These are phyloP conservation scores for Nemurella pictetii DNA, from an alignment of 2,888 invertebrate genomes.

Conservation along the genomic window DNA sequence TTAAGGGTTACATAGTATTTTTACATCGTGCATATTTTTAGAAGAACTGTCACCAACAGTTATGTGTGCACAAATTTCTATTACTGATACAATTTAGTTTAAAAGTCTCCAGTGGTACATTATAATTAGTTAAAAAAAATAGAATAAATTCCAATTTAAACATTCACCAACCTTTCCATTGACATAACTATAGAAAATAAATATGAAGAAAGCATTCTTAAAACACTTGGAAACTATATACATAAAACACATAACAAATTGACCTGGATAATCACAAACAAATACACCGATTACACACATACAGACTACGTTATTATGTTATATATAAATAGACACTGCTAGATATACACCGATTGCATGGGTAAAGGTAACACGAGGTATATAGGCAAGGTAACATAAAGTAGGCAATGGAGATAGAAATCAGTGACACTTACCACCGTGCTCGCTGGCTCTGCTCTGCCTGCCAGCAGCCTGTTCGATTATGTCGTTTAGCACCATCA, in stretches of 20 bases:
- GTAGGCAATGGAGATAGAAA: background rate
- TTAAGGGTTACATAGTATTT: background rate
- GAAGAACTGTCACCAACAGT: background rate
- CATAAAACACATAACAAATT: background rate
- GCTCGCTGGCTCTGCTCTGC: constrained; percentile 83
- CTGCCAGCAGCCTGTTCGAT: constrained; percentile 93
- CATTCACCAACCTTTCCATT: background rate
- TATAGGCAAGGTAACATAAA: background rate
- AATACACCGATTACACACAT: background rate
- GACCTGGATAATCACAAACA: background rate
- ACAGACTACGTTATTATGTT: background rate
- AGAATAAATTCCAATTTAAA: background rate
- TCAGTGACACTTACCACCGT: constrained; percentile 71
- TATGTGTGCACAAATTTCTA: background rate
- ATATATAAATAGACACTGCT: background rate
- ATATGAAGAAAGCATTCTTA: constrained; percentile 9
- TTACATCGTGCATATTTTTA: background rate
- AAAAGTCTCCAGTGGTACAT: background rate
- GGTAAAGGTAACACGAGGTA: too few species aligned
- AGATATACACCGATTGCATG: constrained; percentile 2
- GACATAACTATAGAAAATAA: background rate
- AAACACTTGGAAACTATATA: background rate
- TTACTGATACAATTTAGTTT: background rate
- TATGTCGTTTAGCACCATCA: constrained; percentile 95
- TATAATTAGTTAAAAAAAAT: background rate